Conservation (phyloP, 2,797 vertebrate genomes). For the Schizopygopsis malacanthus region DNA sequence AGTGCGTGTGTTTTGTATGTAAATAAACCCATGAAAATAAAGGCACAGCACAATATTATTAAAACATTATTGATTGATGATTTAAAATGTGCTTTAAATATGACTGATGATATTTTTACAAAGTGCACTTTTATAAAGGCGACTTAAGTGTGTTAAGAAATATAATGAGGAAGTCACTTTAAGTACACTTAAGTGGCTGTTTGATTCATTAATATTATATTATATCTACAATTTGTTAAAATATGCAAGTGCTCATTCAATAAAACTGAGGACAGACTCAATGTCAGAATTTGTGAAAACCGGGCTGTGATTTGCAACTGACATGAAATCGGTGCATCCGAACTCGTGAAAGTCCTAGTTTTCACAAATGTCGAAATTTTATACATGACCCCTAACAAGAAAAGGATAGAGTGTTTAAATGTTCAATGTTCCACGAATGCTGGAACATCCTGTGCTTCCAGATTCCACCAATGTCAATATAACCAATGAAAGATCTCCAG, state of each 20-base stretch:
- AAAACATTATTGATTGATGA: background rate
- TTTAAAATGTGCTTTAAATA: no score
- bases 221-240: background rate
- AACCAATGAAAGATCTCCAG: constrained; percentile 19
- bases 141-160: background rate
- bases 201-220: background rate
- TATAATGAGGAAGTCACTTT: background rate
- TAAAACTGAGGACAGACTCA: background rate
- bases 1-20: background rate
- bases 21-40: background rate
- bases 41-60: background rate
- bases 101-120: background rate
- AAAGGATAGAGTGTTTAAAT: constrained; percentile 27
- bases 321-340: background rate
- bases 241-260: background rate
- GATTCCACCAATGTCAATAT: constrained; percentile 43
- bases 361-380: background rate
- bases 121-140: background rate
- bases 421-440: constrained; percentile 26
- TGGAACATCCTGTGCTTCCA: constrained; percentile 37
- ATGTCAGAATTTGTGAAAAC: background rate
- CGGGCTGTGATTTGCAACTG: background rate
- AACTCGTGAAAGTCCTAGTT: background rate
- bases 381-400: background rate
- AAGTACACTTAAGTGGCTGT: no score